phyloP scores from a whole-genome alignment of 1,140 invertebrate species.

The Zaprionus davidi region DNA sequence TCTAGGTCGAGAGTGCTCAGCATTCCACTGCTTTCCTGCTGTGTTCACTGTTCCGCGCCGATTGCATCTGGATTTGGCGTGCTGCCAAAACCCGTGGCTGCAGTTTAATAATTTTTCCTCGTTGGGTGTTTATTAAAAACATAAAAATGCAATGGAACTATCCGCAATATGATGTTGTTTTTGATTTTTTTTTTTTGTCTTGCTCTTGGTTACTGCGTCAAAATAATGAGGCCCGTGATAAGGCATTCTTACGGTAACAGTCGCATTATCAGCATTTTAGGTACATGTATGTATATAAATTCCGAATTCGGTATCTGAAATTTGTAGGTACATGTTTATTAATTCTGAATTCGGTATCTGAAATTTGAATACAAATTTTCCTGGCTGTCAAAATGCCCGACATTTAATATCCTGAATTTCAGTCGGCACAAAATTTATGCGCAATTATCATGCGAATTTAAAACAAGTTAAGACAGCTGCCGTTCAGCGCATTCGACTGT shows the following conservation, averaged over 20 bases:
- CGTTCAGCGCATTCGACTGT: neutral
- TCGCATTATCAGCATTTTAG: neutral
- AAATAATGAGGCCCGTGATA: neutral
- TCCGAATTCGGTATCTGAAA: neutral
- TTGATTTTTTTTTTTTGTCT: neutral
- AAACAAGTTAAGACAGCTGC: slow-evolving; percentile 5
- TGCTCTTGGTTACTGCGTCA: neutral
- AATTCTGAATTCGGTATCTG: neutral
- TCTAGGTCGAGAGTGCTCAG: neutral
- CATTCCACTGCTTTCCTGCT: neutral
- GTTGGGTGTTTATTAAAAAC: slow-evolving; percentile 9
- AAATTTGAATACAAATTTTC: slow-evolving; percentile 19
- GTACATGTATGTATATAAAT: neutral
- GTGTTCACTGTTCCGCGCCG: neutral
- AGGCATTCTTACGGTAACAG: neutral
- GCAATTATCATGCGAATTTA: slow-evolving; percentile 17
- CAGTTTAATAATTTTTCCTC: slow-evolving; percentile 9
- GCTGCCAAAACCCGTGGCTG: slow-evolving; percentile 5
- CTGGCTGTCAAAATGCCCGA: slow-evolving; percentile 16
- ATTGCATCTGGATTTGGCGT: slow-evolving; percentile 3
- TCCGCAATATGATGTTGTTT: slow-evolving; percentile 5
- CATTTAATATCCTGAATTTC: slow-evolving; percentile 22
- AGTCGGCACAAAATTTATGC: slow-evolving; percentile 16
- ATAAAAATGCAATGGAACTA: slow-evolving; percentile 10
- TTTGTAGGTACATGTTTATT: neutral